Evolutionary conservation across 1,140 invertebrate genomes (phyloP), one percentile per base, ranked within the genome.

Genomic region (Leptinotarsa undecemlineata): DNA sequence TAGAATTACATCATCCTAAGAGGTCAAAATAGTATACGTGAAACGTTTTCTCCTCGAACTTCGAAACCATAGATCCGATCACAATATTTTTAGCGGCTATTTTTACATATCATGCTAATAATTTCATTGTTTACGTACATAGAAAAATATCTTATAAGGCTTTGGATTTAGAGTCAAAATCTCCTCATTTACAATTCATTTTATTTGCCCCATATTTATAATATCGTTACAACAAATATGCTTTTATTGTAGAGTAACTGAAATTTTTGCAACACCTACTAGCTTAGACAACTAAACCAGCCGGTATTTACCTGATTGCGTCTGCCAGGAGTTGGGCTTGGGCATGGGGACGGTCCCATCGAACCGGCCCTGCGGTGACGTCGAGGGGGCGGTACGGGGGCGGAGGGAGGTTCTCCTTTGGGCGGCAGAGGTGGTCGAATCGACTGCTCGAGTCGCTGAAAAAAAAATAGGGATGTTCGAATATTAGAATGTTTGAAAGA

Each of bases 321-420:
- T 73, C 76, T 77, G n/a, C 69, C 72, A 21, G 82, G 82, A n/a
- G 78, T 82, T 2, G 84, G 84, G 64, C 82, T 84, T 61, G 86
- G 80, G 80, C 86, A 88, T 79, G 81, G 87, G 79, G 78, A 87
- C 79, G 79, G 86, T 71, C 79, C 82, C 13, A 83, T 75, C 81
- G 82, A 79, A 79, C 83, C 84, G n/a, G 81, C 76, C 48, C 84
- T 77, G 79, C 91, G 92, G 79, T 94, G 93, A 85, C 93, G 89
- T 80, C 95, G 87, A 1, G 95, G 95, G 26, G 95, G 95, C 8
- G 95, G 94, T 8, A 96, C 90, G 0, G 95, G 94, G 2, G 93
- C 90, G 15, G 88, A 84, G 3, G 84, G 80, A 4, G 84, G 80
- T 73, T 92, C 89, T 60, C 89, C 89, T 85, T 95, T 96, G 0